Conservation (phyloP, 2,888 invertebrate genomes). For the Chromoteleia sp. region DNA sequence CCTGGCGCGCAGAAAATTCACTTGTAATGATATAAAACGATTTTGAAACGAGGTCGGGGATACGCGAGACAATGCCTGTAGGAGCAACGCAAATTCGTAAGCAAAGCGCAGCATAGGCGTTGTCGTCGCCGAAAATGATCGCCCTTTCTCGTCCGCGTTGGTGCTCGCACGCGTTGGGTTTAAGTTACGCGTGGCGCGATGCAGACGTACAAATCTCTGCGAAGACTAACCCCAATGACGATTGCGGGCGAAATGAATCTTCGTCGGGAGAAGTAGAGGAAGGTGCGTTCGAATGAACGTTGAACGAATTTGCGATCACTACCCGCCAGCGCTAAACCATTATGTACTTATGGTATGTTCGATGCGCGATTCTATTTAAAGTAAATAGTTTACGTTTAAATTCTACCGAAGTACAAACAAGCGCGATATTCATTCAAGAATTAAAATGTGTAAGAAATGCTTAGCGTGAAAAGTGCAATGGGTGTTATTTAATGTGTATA, state of each 20-base stretch:
- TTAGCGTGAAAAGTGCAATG: too few species aligned
- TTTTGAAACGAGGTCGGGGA: constrained; percentile 63
- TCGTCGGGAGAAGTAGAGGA: not conserved
- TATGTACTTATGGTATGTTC: too few species aligned
- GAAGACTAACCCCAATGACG: constrained; percentile 4
- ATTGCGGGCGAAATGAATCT: constrained; percentile 24
- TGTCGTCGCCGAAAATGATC: constrained; percentile 27
- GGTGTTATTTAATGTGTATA: too few species aligned
- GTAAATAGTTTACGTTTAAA: too few species aligned
- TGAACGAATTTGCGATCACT: too few species aligned
- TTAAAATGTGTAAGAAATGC: too few species aligned
- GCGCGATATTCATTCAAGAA: too few species aligned
- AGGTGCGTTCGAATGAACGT: too few species aligned
- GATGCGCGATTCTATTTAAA: too few species aligned
- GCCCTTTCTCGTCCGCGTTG: constrained; percentile 41
- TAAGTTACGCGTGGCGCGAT: constrained; percentile 77
- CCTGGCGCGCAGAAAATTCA: constrained; percentile 58
- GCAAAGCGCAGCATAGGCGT: constrained; percentile 18
- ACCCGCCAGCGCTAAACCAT: too few species aligned
- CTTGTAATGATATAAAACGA: constrained; percentile 64
- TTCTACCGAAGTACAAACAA: too few species aligned
- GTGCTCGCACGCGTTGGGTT: constrained; percentile 62
- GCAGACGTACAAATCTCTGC: constrained; percentile 79
- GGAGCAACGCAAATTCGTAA: constrained; percentile 31
- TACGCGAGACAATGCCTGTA: constrained; percentile 50